Percentiles rank a stretch among this genome's conserved stretches.
Evolutionary conservation across 2,113 vertebrate species (phyloP).

Genomic region (Strigops habroptila): DNA sequence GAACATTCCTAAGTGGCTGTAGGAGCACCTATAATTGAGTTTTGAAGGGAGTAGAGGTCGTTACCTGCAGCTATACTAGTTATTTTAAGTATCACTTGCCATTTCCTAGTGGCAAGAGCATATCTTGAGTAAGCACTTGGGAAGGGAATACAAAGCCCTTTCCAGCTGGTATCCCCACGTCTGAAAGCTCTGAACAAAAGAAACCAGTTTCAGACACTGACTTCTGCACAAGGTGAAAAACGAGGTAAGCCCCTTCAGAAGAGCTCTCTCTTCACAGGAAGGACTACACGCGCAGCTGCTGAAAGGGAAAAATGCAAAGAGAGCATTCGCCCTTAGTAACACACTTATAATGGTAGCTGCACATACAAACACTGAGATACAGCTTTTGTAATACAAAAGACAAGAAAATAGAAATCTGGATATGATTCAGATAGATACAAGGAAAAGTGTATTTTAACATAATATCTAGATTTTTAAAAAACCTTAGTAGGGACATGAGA

Average conservation of each 20-base stretch:
- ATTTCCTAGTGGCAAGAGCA: neutral
- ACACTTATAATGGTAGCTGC: neutral
- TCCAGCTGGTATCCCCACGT: neutral
- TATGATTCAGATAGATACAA: neutral
- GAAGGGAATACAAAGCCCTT: neutral
- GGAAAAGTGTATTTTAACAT: neutral
- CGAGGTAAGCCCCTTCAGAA: neutral
- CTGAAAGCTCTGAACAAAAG: neutral
- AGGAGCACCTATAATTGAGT: neutral
- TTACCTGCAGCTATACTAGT: neutral
- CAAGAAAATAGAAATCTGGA: neutral
- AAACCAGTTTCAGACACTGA: neutral
- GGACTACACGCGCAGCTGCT: neutral
- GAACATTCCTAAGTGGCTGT: neutral
- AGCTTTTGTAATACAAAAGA: neutral
- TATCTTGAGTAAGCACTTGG: neutral
- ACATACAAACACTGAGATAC: neutral
- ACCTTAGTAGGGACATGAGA: neutral
- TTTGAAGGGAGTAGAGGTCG: neutral
- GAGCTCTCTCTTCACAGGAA: neutral
- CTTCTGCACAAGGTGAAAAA: neutral
- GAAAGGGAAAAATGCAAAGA: neutral
- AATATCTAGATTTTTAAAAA: neutral
- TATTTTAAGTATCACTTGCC: neutral
- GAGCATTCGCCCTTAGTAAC: neutral